Conservation (phyloP, 1,140 invertebrate species). For the Drosophila hydei region DNA sequence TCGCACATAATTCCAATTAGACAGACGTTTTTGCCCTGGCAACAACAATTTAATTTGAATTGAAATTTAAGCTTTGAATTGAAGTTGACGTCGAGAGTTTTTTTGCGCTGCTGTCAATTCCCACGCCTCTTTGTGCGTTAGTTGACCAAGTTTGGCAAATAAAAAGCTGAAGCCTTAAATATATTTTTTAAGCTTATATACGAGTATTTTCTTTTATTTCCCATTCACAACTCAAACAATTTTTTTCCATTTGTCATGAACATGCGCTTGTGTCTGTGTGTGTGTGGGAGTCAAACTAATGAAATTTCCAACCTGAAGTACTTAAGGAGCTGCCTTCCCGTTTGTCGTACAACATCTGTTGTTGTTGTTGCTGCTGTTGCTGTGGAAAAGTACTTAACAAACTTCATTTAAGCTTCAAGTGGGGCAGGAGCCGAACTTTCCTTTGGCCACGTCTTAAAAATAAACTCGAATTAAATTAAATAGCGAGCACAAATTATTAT, state of each 20-base stretch:
- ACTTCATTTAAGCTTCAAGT: slow-evolving; percentile 78
- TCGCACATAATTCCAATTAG: slow-evolving; percentile 43
- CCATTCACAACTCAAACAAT: no score
- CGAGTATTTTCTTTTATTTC: slow-evolving; percentile 40
- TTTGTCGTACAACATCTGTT: slow-evolving; percentile 38
- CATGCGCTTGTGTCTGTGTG: slow-evolving; percentile 45
- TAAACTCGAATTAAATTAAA: slow-evolving; percentile 81
- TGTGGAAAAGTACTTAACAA: slow-evolving; percentile 74
- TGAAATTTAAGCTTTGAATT: slow-evolving; percentile 23
- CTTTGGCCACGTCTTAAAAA: slow-evolving; percentile 56
- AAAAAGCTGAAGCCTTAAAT: slow-evolving; percentile 27
- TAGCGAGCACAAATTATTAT: slow-evolving; percentile 52
- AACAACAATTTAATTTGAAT: slow-evolving; percentile 45
- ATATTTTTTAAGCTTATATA: slow-evolving; percentile 23
- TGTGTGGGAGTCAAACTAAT: slow-evolving; percentile 64
- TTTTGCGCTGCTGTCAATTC: slow-evolving; percentile 35
- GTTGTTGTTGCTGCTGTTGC: slow-evolving; percentile 52
- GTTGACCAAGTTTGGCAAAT: slow-evolving; percentile 53
- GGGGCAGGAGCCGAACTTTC: slow-evolving; percentile 29
- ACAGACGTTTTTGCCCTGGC: no score
- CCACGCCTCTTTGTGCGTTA: slow-evolving; percentile 46
- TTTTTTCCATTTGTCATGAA: slow-evolving; percentile 51
- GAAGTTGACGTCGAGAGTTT: slow-evolving; percentile 21
- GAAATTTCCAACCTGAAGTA: slow-evolving; percentile 78
- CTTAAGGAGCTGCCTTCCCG: slow-evolving; percentile 42